phyloP scores from a whole-genome alignment of 2,113 vertebrate species.

The Lophotis ruficrista region DNA sequence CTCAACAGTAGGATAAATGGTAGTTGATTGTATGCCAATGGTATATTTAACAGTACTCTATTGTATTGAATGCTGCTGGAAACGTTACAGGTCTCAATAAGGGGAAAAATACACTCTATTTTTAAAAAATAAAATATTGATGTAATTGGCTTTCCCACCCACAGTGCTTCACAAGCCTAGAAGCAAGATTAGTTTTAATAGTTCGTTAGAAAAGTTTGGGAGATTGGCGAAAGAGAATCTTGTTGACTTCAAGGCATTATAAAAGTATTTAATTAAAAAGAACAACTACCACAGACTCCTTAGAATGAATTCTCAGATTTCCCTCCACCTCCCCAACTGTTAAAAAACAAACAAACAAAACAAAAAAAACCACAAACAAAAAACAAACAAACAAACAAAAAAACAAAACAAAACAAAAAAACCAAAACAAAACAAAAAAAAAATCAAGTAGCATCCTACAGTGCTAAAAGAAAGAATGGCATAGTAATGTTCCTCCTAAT shows the following conservation, averaged over 20 bases:
- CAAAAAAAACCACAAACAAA: too few species aligned
- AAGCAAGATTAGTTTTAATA: constrained; percentile 69
- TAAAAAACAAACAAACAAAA: neutral
- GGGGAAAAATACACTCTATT: constrained; percentile 59
- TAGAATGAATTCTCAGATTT: constrained; percentile 22
- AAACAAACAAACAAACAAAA: neutral
- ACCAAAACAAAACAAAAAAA: neutral
- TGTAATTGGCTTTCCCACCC: constrained; percentile 76
- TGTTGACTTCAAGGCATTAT: constrained; percentile 57
- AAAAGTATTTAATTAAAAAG: constrained; percentile 62
- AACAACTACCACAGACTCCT: constrained; percentile 30
- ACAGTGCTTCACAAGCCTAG: constrained; percentile 61
- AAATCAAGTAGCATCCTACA: constrained; percentile 26
- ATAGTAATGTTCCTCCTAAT: constrained; percentile 57
- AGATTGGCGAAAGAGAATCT: constrained; percentile 48
- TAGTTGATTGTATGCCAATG: constrained; percentile 70
- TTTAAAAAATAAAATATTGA: constrained; percentile 78
- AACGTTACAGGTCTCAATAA: constrained; percentile 68
- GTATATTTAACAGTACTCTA: constrained; percentile 73
- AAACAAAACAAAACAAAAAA: too few species aligned
- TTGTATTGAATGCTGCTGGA: constrained; percentile 71
- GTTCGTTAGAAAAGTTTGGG: constrained; percentile 57
- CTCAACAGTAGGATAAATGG: constrained; percentile 74
- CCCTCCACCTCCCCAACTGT: neutral
- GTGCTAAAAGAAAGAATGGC: constrained; percentile 39